These are phyloP conservation scores for Crossoptilon crossoptilon DNA, from an alignment of 2,797 vertebrate genomes.

Conservation along the genomic window DNA sequence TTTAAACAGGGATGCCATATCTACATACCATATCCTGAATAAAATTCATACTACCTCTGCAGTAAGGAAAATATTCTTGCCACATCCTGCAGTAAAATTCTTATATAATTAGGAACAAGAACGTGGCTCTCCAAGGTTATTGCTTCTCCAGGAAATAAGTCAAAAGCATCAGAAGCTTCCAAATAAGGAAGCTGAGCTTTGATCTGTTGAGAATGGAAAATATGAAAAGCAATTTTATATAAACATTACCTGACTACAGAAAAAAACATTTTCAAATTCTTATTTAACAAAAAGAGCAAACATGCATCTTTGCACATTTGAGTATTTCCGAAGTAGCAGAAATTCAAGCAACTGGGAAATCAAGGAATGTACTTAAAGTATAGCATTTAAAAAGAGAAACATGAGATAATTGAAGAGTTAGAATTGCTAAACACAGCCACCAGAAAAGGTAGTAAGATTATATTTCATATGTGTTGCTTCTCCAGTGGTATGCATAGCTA, in stretches of 20 bases:
- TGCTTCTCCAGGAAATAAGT: neutral
- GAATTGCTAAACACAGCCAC: neutral
- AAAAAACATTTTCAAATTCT: neutral
- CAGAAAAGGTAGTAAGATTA: neutral
- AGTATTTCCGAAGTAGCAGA: neutral
- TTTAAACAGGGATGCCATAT: neutral
- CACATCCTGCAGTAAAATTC: neutral
- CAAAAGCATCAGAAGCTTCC: neutral
- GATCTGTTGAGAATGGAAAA: neutral
- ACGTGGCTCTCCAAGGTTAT: neutral
- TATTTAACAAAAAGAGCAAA: neutral
- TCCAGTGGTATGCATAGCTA: neutral
- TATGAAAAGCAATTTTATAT: neutral
- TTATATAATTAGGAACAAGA: neutral
- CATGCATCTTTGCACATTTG: neutral
- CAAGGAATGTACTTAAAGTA: neutral
- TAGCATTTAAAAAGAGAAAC: neutral
- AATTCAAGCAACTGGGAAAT: neutral
- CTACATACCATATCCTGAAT: neutral
- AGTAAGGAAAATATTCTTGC: neutral
- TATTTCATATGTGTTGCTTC: neutral
- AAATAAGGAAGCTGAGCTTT: neutral
- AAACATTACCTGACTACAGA: neutral
- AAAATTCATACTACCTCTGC: neutral
- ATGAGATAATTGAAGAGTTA: neutral